Evolutionary conservation across 2,888 invertebrate species (phyloP).

Genomic region (Pollenia labialis): DNA sequence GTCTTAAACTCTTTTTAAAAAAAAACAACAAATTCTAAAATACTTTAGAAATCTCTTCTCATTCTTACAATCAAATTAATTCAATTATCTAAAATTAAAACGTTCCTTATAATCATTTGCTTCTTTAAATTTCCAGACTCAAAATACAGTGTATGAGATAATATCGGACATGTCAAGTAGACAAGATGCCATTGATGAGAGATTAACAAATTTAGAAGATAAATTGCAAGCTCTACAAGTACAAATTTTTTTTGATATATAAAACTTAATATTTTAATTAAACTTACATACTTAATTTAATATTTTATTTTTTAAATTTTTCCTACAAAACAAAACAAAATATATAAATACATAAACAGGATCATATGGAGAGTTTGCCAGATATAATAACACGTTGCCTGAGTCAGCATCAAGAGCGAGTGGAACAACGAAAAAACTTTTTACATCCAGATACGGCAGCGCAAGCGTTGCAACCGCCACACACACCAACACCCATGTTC

Average conservation of each 20-base stretch:
- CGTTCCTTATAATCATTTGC: slow-evolving; percentile 26
- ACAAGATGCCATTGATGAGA: slow-evolving; percentile 96
- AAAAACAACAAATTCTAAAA: background rate
- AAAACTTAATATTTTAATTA: slow-evolving; percentile 10
- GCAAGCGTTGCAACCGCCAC: slow-evolving; percentile 84
- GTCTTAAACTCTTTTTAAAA: background rate
- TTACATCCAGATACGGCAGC: slow-evolving; percentile 95
- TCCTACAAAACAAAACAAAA: background rate
- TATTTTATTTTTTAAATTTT: slow-evolving; percentile 3
- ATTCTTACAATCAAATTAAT: background rate
- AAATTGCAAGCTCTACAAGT: slow-evolving; percentile 93
- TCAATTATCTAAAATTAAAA: background rate
- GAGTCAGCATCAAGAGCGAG: slow-evolving; percentile 90
- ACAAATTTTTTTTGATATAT: slow-evolving; percentile 72
- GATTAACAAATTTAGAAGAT: slow-evolving; percentile 96
- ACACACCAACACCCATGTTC: slow-evolving; percentile 82
- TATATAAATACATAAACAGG: slow-evolving; percentile 83
- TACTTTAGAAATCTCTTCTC: background rate
- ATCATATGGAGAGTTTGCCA: slow-evolving; percentile 93
- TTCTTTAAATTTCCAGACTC: slow-evolving; percentile 88
- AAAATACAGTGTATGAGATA: slow-evolving; percentile 98
- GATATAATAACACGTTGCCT: slow-evolving; percentile 91
- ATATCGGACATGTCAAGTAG: slow-evolving; percentile 98
- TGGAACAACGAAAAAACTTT: slow-evolving; percentile 93
- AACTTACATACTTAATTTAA: background rate